Evolutionary conservation across 2,888 invertebrate species (phyloP).

Genomic region (Plagiodera versicolora): DNA sequence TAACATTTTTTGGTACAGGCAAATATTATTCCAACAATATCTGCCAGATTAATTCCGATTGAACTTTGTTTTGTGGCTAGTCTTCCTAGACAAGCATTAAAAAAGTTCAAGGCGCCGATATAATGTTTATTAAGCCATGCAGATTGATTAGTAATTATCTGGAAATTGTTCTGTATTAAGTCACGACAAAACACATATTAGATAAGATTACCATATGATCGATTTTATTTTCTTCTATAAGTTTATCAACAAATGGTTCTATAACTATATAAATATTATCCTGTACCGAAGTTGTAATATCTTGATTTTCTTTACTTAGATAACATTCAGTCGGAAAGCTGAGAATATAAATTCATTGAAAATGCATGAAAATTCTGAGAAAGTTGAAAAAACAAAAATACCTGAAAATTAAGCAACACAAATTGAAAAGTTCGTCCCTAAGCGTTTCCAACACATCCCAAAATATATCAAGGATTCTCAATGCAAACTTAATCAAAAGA

Average conservation of each 20-base stretch:
- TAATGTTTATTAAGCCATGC: neutral
- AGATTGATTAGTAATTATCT: constrained; percentile 9
- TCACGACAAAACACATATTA: neutral
- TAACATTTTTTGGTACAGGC: constrained; percentile 18
- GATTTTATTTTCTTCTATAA: constrained; percentile 16
- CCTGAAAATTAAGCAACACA: constrained; percentile 33
- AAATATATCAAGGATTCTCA: constrained; percentile 55
- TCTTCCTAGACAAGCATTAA: constrained; percentile 19
- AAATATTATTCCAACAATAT: constrained; percentile 21
- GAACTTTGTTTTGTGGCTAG: constrained; percentile 8
- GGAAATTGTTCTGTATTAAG: constrained; percentile 5
- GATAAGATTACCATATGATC: neutral
- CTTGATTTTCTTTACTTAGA: neutral
- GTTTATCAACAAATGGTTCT: constrained; percentile 18
- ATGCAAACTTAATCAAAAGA: constrained; percentile 58
- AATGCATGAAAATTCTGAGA: constrained; percentile 16
- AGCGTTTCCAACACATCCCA: constrained; percentile 26
- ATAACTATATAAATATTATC: constrained; percentile 10
- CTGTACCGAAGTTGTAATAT: constrained; percentile 16
- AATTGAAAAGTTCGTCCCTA: constrained; percentile 25
- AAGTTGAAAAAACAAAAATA: constrained; percentile 19
- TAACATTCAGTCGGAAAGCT: constrained; percentile 23
- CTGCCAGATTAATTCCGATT: constrained; percentile 1
- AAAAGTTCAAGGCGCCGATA: constrained; percentile 22
- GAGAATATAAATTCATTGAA: constrained; percentile 11